Percentiles rank a stretch among this genome's conserved stretches.
Conservation (phyloP, 2,113 vertebrate species). For the Glaucidium brasilianum region DNA sequence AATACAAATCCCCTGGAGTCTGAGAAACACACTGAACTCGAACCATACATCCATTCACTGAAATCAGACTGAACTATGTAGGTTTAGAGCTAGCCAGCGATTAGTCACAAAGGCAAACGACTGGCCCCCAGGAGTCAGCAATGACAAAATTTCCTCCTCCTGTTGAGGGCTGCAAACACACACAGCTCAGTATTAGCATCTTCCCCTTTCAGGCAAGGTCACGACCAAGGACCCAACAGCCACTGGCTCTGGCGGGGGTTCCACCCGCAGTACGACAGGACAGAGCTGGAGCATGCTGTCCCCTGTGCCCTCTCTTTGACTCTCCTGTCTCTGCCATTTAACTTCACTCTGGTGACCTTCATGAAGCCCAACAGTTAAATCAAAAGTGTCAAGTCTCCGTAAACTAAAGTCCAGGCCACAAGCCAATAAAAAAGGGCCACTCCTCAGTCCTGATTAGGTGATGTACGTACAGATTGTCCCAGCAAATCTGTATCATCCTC, state of each 20-base stretch:
- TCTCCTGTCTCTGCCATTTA: neutral
- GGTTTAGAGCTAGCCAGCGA: neutral
- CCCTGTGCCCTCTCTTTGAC: neutral
- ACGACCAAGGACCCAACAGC: neutral
- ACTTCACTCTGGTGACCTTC: neutral
- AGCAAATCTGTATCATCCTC: neutral
- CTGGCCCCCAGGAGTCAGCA: neutral
- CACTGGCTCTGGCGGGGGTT: neutral
- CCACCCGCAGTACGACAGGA: neutral
- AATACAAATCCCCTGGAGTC: neutral
- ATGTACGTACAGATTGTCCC: neutral
- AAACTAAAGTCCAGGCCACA: neutral
- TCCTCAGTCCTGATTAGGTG: neutral
- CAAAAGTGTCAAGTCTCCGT: neutral
- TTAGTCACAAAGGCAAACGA: neutral
- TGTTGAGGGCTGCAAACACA: neutral
- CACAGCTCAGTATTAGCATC: rapidly evolving
- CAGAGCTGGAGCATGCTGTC: neutral
- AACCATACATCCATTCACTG: neutral
- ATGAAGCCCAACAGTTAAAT: neutral
- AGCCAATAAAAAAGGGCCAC: neutral
- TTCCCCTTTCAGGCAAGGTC: neutral
- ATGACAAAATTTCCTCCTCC: neutral
- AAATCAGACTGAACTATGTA: neutral
- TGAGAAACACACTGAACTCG: neutral